Conservation (phyloP, 2,113 vertebrate genomes). For the Caretta caretta region DNA sequence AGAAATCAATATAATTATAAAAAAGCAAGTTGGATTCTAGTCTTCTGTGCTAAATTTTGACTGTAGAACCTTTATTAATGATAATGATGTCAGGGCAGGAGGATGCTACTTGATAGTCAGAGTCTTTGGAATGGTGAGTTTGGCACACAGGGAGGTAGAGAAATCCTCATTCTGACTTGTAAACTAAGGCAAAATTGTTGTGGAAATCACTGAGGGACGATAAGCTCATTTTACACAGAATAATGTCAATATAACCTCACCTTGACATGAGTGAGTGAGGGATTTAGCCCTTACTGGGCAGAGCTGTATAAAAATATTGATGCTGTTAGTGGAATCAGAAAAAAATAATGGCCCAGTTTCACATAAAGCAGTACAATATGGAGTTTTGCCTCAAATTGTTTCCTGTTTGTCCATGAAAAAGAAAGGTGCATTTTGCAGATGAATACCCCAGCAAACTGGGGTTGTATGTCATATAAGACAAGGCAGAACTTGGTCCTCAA, state of each 20-base stretch:
- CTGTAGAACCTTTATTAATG: neutral
- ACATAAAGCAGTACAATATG: neutral
- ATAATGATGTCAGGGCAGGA: neutral
- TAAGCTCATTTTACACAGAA: neutral
- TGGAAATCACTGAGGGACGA: neutral
- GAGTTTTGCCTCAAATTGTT: neutral
- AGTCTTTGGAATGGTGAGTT: neutral
- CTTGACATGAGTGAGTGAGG: neutral
- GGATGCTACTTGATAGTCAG: neutral
- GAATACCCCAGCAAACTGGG: neutral
- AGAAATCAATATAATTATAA: neutral
- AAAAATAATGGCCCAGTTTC: neutral
- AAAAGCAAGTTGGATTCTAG: neutral
- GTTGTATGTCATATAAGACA: neutral
- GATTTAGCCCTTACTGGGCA: neutral
- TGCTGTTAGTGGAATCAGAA: neutral
- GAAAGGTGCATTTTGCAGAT: neutral
- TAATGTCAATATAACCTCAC: neutral
- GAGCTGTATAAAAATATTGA: neutral
- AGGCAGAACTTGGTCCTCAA: neutral
- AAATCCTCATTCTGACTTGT: neutral
- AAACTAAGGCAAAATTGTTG: neutral
- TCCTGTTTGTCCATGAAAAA: neutral
- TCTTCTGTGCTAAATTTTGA: neutral
- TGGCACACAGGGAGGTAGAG: neutral